Evolutionary conservation across 2,113 vertebrate genomes (phyloP).

Genomic region (Oryzias javanicus): DNA sequence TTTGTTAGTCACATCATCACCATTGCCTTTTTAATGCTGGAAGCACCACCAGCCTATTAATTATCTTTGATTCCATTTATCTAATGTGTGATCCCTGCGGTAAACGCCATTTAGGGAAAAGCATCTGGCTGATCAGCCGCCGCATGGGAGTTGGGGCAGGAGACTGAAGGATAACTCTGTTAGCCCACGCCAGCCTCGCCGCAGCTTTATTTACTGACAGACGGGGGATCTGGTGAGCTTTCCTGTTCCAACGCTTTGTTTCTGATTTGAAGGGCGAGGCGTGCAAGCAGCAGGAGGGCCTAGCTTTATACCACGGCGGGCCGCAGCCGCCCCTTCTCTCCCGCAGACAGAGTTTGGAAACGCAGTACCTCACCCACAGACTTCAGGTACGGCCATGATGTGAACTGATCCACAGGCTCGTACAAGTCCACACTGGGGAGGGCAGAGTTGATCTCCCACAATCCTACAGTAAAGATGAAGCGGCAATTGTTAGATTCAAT

Average conservation of each 20-base stretch:
- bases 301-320: slow-evolving; percentile 77
- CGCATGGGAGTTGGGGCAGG: slow-evolving; percentile 55
- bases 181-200: slow-evolving; percentile 44
- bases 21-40: slow-evolving; percentile 49
- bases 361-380: slow-evolving; percentile 88
- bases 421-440: slow-evolving; percentile 10
- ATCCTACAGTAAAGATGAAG: neutral
- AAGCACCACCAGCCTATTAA: slow-evolving; percentile 66
- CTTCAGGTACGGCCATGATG: slow-evolving; percentile 81
- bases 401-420: neutral
- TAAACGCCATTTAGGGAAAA: slow-evolving; percentile 53
- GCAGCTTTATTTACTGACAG: slow-evolving; percentile 37
- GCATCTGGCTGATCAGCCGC: slow-evolving; percentile 61
- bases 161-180: slow-evolving; percentile 48
- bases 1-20: slow-evolving; percentile 16
- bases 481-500: slow-evolving; percentile 25
- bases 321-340: slow-evolving; percentile 81
- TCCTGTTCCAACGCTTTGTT: slow-evolving; percentile 42
- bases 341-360: slow-evolving; percentile 89
- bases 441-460: neutral
- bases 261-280: slow-evolving; percentile 81
- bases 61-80: slow-evolving; percentile 67
- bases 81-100: slow-evolving; percentile 60
- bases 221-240: slow-evolving; percentile 14
- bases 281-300: slow-evolving; percentile 80